Conservation (phyloP, 2,888 invertebrate species). For the Drosophila atripex region DNA sequence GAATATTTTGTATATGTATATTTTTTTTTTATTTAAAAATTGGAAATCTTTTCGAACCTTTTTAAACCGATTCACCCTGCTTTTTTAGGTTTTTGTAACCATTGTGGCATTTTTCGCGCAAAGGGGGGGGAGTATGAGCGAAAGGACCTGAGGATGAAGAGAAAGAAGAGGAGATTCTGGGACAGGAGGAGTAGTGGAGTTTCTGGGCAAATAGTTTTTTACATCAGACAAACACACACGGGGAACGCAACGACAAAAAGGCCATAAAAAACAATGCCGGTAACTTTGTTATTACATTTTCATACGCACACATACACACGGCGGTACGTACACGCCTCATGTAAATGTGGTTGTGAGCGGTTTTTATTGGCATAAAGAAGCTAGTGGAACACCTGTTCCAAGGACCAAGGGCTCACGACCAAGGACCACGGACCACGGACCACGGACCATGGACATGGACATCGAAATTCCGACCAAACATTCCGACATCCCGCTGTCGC, state of each 20-base stretch:
- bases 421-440: not conserved
- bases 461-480: not conserved
- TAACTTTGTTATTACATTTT: constrained; percentile 75
- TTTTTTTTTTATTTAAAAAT: too few species aligned
- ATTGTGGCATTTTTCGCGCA: constrained; percentile 42
- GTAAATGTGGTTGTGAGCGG: constrained; percentile 2
- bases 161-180: not conserved
- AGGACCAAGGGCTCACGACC: not conserved
- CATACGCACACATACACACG: constrained; percentile 45
- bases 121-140: not conserved
- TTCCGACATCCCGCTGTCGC: constrained; percentile 21
- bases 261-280: constrained; percentile 67
- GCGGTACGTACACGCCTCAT: too few species aligned
- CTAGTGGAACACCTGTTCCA: constrained; percentile 69
- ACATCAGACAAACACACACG: constrained; percentile 56
- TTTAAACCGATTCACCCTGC: constrained; percentile 12
- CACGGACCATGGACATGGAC: not conserved
- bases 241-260: constrained; percentile 64
- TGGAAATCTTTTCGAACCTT: not conserved
- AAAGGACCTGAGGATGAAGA: not conserved
- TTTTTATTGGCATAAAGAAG: constrained; percentile 55
- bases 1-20: too few species aligned
- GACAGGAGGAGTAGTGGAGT: not conserved
- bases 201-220: constrained; percentile 69
- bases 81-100: constrained; percentile 62